Conservation (phyloP, 1,140 invertebrate genomes). For the Notospermus geniculatus region DNA sequence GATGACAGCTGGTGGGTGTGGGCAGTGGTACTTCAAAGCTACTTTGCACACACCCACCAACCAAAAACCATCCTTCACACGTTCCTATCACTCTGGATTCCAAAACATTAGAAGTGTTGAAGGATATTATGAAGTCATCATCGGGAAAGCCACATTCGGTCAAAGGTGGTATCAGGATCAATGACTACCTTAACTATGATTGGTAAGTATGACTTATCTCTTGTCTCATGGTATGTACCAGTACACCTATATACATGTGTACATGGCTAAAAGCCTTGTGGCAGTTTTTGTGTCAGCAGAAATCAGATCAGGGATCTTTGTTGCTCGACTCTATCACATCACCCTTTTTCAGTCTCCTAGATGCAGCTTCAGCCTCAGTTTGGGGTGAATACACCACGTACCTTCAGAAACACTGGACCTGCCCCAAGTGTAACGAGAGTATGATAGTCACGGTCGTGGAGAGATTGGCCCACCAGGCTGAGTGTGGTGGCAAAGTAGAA, state of each 20-base stretch:
- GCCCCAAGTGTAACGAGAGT: constrained; percentile 51
- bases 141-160: constrained; percentile 57
- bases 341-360: constrained; percentile 45
- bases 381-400: constrained; percentile 43
- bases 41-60: too few relatives aligned
- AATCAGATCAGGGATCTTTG: too few relatives aligned
- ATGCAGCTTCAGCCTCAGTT: constrained; percentile 39
- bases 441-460: constrained; percentile 54
- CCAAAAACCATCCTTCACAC: too few relatives aligned
- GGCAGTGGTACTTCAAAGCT: too few relatives aligned
- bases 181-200: constrained; percentile 79
- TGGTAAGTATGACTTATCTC: too few relatives aligned
- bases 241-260: too few relatives aligned
- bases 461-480: constrained; percentile 53
- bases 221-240: too few relatives aligned
- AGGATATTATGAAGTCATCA: constrained; percentile 5
- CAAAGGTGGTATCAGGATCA: constrained; percentile 82
- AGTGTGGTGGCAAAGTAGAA: constrained; percentile 40
- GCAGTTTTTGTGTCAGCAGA: too few relatives aligned
- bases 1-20: too few relatives aligned
- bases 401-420: constrained; percentile 56
- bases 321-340: too few relatives aligned
- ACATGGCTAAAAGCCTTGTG: too few relatives aligned
- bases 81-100: too few relatives aligned
- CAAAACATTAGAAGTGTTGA: neutral